A percentile compares a stretch with the other conserved stretches of the same genome.
These are phyloP conservation scores for Anser brachyrhynchus DNA, from an alignment of 2,113 vertebrate species.

Conservation along the genomic window DNA sequence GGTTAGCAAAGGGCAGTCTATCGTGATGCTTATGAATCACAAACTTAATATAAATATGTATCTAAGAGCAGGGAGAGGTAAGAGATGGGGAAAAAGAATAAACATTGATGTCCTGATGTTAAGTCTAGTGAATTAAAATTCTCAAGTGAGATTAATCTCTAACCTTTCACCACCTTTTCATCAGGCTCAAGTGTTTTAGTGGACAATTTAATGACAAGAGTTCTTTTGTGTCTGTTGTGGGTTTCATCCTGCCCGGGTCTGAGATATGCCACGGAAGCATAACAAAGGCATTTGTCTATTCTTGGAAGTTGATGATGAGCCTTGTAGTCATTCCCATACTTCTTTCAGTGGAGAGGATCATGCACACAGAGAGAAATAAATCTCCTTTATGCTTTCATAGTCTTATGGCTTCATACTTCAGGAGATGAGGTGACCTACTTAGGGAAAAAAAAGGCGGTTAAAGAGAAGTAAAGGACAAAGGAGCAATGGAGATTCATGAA, in stretches of 20 bases:
- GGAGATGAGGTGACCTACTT: constrained; percentile 60
- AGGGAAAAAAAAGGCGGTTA: neutral
- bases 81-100: neutral
- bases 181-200: neutral
- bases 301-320: constrained; percentile 7
- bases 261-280: neutral
- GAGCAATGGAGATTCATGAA: constrained; percentile 10
- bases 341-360: constrained; percentile 36
- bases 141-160: neutral
- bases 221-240: neutral
- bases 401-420: constrained; percentile 56
- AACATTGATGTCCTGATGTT: neutral
- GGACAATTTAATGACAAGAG: neutral
- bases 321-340: constrained; percentile 39
- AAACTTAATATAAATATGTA: constrained; percentile 30
- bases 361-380: constrained; percentile 51
- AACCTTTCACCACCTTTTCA: neutral
- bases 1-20: constrained; percentile 27
- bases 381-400: constrained; percentile 64
- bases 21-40: constrained; percentile 30
- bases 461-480: constrained; percentile 64
- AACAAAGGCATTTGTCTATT: constrained; percentile 55
- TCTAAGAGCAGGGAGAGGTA: neutral
- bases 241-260: neutral
- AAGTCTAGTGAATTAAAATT: constrained; percentile 3